Evolutionary conservation across 2,888 invertebrate genomes (phyloP), one percentile per base, ranked within the genome.

Genomic region (Drosophila helvetica): DNA sequence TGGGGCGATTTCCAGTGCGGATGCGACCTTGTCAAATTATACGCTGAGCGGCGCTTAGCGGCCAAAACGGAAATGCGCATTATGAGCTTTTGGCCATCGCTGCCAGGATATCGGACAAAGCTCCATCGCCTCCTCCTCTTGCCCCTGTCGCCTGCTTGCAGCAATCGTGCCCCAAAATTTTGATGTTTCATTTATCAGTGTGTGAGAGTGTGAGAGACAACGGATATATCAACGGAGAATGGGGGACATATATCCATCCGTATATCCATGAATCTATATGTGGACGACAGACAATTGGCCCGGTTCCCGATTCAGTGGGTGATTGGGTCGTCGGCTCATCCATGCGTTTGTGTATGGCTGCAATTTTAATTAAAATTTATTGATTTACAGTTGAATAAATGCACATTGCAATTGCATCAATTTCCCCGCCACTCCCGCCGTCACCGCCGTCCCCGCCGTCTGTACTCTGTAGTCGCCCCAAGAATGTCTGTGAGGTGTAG

Each of bases 361-460:
- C 79, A 86, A 86, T 88, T 84, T 88, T 86, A 84, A 84, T 84
- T 88, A 81, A 87, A 88, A 88, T 88, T 84, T 84, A 84, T 84
- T 84, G 89, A 88, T 84, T 84, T 88, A 85, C 87, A 88, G 86
- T 75, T 87, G 88, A 84, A 88, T 88, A 85, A 87, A 85, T 84
- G 77, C 79, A 30, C 69, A 75, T 64, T 67, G 55, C 64, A 77
- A 70, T 72, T 68, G 82, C 67, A 79, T 75, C 77, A 72, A 79
- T 77, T 72, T 75, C 68, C 57, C 53, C 38, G 10, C 27, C n/a
- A 4, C 73, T 65, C 57, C 53, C 38, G 10, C 27, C n/a, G 8
- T 47, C 33, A 33, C 33, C n/a, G 19, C 42, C 42, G n/a, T 6
- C 6, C 25, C 27, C 38, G 8, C 9, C 38, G 6, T 38, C 17